Conservation (phyloP, 2,797 vertebrate genomes). For the Hoplostethus mediterraneus region DNA sequence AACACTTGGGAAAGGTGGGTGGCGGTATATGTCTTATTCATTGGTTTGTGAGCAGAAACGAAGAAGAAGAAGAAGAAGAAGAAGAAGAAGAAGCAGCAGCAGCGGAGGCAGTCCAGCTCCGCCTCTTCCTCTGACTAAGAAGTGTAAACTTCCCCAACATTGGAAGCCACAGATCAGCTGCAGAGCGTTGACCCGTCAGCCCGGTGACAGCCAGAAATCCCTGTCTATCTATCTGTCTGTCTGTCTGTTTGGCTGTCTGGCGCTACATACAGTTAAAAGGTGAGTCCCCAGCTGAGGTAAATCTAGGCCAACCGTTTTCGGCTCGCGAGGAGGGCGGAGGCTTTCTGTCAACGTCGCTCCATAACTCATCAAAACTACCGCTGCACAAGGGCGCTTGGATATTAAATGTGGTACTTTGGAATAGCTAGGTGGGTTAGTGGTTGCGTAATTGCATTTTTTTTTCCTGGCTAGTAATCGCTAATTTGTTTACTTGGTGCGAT, state of each 20-base stretch:
- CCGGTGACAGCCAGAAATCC: neutral
- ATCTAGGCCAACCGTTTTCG: neutral
- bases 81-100: too few relatives aligned
- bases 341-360: neutral
- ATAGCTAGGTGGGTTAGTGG: neutral
- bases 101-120: constrained; percentile 22
- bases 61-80: too few relatives aligned
- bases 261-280: constrained; percentile 21
- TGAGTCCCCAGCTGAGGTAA: constrained; percentile 25
- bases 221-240: too few relatives aligned
- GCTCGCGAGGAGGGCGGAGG: neutral
- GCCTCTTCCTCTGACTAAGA: constrained; percentile 47
- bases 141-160: constrained; percentile 41
- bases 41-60: neutral
- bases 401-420: too few relatives aligned
- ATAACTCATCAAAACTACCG: neutral
- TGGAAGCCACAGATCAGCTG: neutral
- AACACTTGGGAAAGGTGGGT: constrained; percentile 5
- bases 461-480: too few relatives aligned
- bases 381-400: neutral
- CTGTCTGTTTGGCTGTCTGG: too few relatives aligned
- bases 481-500: neutral
- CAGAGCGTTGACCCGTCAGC: too few relatives aligned
- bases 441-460: neutral
- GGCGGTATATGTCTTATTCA: constrained; percentile 35